Conservation (phyloP, 1,140 invertebrate genomes). For the Meloidogyne exigua region DNA sequence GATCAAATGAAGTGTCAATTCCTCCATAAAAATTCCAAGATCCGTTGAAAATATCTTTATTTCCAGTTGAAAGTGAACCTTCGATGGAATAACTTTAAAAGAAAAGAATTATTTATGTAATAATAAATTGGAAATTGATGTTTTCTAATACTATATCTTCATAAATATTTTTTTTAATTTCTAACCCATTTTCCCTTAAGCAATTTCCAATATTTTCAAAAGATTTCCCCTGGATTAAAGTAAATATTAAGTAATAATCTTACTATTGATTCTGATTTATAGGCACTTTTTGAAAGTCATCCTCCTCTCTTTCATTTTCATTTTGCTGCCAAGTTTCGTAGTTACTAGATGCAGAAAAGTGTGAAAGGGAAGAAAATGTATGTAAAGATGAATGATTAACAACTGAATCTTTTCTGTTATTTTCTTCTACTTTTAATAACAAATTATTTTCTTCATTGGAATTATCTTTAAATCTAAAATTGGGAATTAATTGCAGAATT, state of each 20-base stretch:
- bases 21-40: background rate
- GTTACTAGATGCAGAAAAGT: background rate
- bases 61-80: background rate
- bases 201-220: too few relatives aligned
- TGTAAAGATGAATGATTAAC: background rate
- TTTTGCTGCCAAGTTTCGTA: background rate
- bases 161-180: too few relatives aligned
- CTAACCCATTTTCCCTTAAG: too few relatives aligned
- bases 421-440: background rate
- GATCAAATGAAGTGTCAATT: background rate
- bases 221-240: too few relatives aligned
- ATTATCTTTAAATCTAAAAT: background rate
- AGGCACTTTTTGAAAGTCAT: slow-evolving; percentile 1
- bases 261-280: background rate
- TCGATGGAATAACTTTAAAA: background rate
- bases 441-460: slow-evolving; percentile 1
- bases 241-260: too few relatives aligned
- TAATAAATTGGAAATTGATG: too few relatives aligned
- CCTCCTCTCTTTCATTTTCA: background rate
- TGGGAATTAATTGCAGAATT: background rate
- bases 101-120: background rate
- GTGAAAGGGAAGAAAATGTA: background rate
- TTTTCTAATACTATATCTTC: too few relatives aligned
- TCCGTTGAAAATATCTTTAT: background rate
- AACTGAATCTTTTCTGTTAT: background rate